Base-by-base conservation (phyloP, 2,113 vertebrate genomes). In the Tretioscincus oriximinensis region DNA sequence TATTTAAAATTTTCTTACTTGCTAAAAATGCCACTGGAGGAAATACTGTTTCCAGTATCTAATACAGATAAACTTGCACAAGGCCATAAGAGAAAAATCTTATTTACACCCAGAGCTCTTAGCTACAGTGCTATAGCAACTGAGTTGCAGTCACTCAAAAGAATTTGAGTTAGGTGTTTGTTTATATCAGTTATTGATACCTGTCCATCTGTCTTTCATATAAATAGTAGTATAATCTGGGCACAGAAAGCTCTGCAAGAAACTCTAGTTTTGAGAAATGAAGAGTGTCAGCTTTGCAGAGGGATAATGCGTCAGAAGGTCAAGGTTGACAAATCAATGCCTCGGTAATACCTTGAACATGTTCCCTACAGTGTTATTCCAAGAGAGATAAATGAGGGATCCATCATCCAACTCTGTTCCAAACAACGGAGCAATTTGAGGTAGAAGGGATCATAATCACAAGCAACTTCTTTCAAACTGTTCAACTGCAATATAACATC, bases 371-470 rank as follows among this genome's bases (percentile, higher is more conserved):
- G 84, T 0, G 0, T 79, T 87, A 70, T 69, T 35, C 80, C 67
- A 78, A 2, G 0, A 58, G 31, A 88, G 86, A 88, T 69, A 90
- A 90, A 91, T 77, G 86, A 84, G 81, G 87, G 61, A 84, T 60
- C 76, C 87, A 83, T 88, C 89, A 88, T 85, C 21, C 79, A 82
- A 81, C 75, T 78, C 81, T 72, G 83, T 26, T 80, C 78, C 84
- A 90, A 93, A 91, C 91, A 91, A 84, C 54, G 77, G 81, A 77
- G 75, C 85, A 81, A 86, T 84, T 91, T 88, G 71, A 82, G 88
- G 66, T 73, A 81, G 82, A 85, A 78, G 66, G 71, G 75, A 85
- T 85, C 83, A 88, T 88, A 73, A 91, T 92, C 81, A 77, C 60
- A 83, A 85, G 81, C 87, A 85, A 87, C 92, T 92, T 88, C 63